Conservation (phyloP, 92 coral and sea anemone genomes). For the Bergia sp. region DNA sequence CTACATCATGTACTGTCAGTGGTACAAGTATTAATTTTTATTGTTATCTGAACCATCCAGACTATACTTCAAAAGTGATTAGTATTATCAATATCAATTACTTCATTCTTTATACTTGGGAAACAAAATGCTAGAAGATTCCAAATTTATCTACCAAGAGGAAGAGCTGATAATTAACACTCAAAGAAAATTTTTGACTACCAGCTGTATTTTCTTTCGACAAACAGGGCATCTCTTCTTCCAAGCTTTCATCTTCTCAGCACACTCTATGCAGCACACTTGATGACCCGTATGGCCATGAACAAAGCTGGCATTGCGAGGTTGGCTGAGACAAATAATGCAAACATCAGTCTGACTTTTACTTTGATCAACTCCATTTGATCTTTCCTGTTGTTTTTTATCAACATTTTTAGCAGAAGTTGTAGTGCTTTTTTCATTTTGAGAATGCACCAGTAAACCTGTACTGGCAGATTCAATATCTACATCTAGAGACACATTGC, state of each 20-base stretch:
- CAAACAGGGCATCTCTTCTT: slow-evolving; percentile 94
- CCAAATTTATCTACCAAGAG: neutral
- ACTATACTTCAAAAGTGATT: too few species aligned
- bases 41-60: too few species aligned
- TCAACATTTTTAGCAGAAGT: neutral
- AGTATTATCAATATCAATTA: too few species aligned
- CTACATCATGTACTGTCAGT: too few species aligned
- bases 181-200: slow-evolving; percentile 88
- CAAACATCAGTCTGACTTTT: slow-evolving; percentile 55
- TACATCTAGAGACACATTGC: slow-evolving; percentile 54
- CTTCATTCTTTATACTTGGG: neutral
- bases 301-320: slow-evolving; percentile 90
- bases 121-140: neutral
- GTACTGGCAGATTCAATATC: neutral
- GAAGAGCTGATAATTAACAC: neutral
- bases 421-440: slow-evolving; percentile 5
- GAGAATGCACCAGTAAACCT: neutral
- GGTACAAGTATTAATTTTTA: too few species aligned
- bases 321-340: slow-evolving; percentile 81
- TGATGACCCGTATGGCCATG: slow-evolving; percentile 96
- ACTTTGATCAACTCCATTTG: slow-evolving; percentile 7
- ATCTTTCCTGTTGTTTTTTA: neutral
- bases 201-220: slow-evolving; percentile 82
- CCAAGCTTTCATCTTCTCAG: slow-evolving; percentile 82
- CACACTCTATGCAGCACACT: slow-evolving; percentile 90